A percentile compares a stretch with the other conserved stretches of the same genome.
Conservation (phyloP, 2,888 invertebrate genomes). For the Tanypteryx hageni region DNA sequence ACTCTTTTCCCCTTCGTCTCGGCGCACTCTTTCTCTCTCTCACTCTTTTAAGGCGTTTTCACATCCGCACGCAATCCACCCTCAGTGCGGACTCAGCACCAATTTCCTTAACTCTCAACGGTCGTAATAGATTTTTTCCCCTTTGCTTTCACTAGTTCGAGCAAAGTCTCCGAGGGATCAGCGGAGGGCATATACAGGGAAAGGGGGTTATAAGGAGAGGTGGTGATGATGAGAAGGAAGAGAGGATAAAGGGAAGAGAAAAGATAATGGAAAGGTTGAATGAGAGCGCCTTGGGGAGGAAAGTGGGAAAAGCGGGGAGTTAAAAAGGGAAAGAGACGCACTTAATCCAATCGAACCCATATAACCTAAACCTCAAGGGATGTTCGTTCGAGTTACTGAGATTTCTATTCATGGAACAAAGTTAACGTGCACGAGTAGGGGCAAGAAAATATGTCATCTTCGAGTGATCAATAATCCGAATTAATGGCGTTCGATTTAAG, state of each 20-base stretch:
- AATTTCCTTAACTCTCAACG: slow-evolving; percentile 1
- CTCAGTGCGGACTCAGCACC: background rate
- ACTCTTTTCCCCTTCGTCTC: background rate
- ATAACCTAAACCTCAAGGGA: background rate
- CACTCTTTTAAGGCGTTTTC: background rate
- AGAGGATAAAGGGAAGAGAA: background rate
- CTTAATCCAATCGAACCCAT: background rate
- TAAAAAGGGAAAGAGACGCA: background rate
- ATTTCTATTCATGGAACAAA: too few species aligned
- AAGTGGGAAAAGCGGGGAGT: background rate
- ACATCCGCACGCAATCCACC: background rate
- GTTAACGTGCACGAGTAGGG: too few species aligned
- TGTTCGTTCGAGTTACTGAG: too few species aligned
- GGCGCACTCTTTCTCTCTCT: background rate
- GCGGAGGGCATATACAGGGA: background rate
- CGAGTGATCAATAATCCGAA: too few species aligned
- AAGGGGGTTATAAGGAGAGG: background rate
- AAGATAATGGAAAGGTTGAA: background rate
- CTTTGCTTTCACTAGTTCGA: background rate
- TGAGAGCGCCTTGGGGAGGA: background rate
- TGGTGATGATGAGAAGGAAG: background rate
- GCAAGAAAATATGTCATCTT: too few species aligned
- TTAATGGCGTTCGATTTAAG: too few species aligned
- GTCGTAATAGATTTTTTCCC: slow-evolving; percentile 26
- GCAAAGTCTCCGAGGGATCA: background rate